Percentiles rank a stretch among this genome's conserved stretches.
These are phyloP conservation scores for Drosophila nigrodunni DNA, from an alignment of 1,140 invertebrate genomes.

Conservation along the genomic window DNA sequence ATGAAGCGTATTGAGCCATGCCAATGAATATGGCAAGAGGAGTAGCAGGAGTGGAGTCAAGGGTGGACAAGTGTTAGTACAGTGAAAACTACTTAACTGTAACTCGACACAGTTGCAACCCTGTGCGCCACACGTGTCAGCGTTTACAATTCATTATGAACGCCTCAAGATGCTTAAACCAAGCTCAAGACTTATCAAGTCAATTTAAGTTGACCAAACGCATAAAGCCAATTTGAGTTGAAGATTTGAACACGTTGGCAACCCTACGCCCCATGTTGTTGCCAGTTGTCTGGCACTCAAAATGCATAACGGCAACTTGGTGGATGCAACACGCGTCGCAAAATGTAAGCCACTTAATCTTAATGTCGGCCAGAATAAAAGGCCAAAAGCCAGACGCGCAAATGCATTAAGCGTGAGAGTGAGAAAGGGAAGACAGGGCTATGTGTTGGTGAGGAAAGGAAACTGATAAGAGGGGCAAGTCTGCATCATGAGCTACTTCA, in stretches of 20 bases:
- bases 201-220: slow-evolving; percentile 56
- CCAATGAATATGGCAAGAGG: slow-evolving; percentile 23
- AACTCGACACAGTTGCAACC: slow-evolving; percentile 13
- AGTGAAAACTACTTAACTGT: slow-evolving; percentile 29
- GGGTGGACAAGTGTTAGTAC: slow-evolving; percentile 17
- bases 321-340: slow-evolving; percentile 54
- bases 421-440: neutral
- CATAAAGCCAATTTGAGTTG: slow-evolving; percentile 55
- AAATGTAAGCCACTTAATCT: slow-evolving; percentile 77
- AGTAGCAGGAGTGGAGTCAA: neutral
- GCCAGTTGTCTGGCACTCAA: slow-evolving; percentile 50
- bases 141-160: slow-evolving; percentile 80
- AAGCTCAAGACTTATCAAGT: slow-evolving; percentile 36
- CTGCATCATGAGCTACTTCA: slow-evolving; percentile 55
- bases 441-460: neutral
- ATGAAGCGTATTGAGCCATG: slow-evolving; percentile 59
- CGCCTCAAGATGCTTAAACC: slow-evolving; percentile 52
- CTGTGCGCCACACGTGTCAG: slow-evolving; percentile 54
- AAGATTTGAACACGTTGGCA: slow-evolving; percentile 39
- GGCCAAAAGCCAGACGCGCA: slow-evolving; percentile 27
- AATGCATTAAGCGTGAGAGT: slow-evolving; percentile 39
- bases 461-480: neutral
- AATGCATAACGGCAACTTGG: slow-evolving; percentile 71
- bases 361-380: slow-evolving; percentile 56
- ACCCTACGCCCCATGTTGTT: slow-evolving; percentile 37